Evolutionary conservation across 2,113 vertebrate genomes (phyloP).

Genomic region (Nesoenas mayeri): DNA sequence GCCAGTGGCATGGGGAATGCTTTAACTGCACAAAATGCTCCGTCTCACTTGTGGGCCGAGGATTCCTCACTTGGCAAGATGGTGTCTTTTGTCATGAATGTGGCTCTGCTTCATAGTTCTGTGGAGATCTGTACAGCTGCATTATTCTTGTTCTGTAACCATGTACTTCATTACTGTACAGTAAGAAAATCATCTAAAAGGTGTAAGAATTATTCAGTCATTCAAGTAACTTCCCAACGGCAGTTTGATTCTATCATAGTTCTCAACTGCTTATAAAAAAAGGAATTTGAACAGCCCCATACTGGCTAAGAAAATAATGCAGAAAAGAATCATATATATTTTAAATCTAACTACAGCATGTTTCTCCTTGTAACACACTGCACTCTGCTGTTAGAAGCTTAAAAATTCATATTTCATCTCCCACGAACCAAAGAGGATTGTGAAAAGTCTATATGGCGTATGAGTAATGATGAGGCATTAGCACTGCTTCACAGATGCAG

Average conservation of each 20-base stretch:
- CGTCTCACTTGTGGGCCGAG: slow-evolving; percentile 65
- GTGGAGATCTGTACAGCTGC: neutral
- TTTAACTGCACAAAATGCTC: slow-evolving; percentile 71
- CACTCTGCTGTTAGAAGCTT: slow-evolving; percentile 70
- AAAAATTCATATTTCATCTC: neutral
- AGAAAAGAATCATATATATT: neutral
- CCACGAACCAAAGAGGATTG: neutral
- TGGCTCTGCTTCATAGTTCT: slow-evolving; percentile 78
- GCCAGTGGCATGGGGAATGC: slow-evolving; percentile 78
- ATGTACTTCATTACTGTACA: neutral
- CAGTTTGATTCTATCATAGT: neutral
- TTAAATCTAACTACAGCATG: neutral
- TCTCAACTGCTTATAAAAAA: neutral
- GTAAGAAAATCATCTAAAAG: neutral
- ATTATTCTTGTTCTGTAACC: neutral
- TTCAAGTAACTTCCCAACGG: neutral
- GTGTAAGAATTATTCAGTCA: neutral
- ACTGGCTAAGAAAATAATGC: neutral
- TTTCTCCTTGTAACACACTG: slow-evolving; percentile 67
- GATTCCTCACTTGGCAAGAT: slow-evolving; percentile 84
- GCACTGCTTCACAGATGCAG: neutral
- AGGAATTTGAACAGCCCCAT: neutral
- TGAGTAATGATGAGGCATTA: neutral
- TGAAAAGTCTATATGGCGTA: neutral
- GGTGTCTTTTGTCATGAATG: slow-evolving; percentile 88